Percentiles rank a stretch among this genome's conserved stretches.
Evolutionary conservation across 2,113 vertebrate genomes (phyloP).

Genomic region (mouse (Mus musculus)): DNA sequence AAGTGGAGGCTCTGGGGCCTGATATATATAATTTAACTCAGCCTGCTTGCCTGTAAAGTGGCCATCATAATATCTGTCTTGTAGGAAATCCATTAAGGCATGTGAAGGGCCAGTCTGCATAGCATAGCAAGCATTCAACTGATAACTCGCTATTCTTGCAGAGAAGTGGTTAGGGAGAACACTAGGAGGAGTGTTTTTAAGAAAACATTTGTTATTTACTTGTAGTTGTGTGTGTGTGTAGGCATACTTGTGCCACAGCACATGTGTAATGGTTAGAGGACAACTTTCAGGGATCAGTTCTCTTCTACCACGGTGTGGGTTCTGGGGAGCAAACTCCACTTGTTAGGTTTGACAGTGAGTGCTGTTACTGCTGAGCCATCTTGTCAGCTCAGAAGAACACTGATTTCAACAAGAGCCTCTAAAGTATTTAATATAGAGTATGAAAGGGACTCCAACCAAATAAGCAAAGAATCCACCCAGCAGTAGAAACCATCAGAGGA

Average conservation of each 20-base stretch:
- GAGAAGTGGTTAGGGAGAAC: neutral
- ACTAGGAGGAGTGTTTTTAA: neutral
- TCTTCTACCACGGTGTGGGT: neutral
- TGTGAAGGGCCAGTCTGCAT: neutral
- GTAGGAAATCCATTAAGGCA: neutral
- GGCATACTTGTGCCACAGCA: neutral
- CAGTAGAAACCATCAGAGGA: neutral
- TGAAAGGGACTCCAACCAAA: neutral
- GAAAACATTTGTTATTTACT: neutral
- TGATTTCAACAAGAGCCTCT: neutral
- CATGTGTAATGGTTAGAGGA: neutral
- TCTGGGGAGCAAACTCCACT: neutral
- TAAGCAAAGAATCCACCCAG: neutral
- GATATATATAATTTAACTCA: neutral
- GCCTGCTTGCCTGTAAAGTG: neutral
- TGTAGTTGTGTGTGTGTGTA: too few relatives aligned
- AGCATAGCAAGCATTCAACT: neutral
- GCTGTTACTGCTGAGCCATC: neutral
- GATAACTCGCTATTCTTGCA: neutral
- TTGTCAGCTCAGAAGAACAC: neutral
- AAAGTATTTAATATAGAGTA: neutral
- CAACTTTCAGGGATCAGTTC: neutral
- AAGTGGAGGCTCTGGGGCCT: neutral
- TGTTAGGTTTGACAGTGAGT: neutral
- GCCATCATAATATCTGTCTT: neutral